These are phyloP conservation scores for Araneus ventricosus DNA, from an alignment of 1,140 invertebrate genomes.

Conservation along the genomic window DNA sequence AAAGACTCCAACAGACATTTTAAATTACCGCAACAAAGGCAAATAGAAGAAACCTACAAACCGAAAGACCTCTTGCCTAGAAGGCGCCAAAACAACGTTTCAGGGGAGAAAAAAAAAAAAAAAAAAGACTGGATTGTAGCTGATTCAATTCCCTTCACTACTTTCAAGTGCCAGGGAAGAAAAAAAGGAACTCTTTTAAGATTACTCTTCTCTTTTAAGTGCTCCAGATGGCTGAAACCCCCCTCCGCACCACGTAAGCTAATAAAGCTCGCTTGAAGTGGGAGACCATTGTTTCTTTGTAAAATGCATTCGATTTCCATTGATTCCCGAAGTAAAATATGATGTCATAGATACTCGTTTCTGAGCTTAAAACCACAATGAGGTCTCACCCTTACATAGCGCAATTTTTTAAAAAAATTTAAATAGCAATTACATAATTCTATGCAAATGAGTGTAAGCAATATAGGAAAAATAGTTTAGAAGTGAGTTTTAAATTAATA, in stretches of 20 bases:
- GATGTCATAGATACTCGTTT: not conserved
- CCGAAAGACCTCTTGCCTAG: not conserved
- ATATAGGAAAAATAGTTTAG: too few species aligned
- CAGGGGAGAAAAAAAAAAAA: not conserved
- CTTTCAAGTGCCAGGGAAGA: conserved; percentile 5
- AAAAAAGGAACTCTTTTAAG: conserved; percentile 1
- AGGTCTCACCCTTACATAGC: too few species aligned
- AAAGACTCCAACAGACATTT: not conserved
- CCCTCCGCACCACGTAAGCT: not conserved
- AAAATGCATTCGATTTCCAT: not conserved
- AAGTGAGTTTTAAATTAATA: too few species aligned
- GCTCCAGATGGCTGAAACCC: conserved; percentile 10
- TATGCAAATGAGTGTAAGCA: too few species aligned
- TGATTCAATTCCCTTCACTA: conserved; percentile 3
- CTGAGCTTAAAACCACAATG: not conserved
- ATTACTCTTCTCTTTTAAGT: conserved; percentile 29
- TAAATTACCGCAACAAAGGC: conserved; percentile 28
- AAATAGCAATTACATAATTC: too few species aligned
- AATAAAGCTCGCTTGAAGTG: not conserved
- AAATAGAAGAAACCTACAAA: not conserved
- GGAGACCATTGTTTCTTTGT: not conserved
- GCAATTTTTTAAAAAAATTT: too few species aligned
- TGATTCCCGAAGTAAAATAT: not conserved
- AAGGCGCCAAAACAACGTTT: conserved; percentile 17
- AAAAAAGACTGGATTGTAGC: not conserved